These are phyloP conservation scores for Schmidtea mediterranea DNA, from an alignment of 1,140 invertebrate genomes.

Conservation along the genomic window DNA sequence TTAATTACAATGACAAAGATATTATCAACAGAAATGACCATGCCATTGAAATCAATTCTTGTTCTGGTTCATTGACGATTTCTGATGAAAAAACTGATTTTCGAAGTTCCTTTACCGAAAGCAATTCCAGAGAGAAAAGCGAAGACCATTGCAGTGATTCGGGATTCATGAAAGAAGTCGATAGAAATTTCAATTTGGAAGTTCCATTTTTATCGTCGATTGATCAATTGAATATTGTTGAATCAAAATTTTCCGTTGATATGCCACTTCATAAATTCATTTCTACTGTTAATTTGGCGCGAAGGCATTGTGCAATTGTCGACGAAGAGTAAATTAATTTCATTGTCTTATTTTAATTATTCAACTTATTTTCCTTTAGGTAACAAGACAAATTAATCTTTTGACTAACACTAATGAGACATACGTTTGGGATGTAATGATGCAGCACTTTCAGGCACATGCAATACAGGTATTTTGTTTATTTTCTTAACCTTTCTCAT, in stretches of 20 bases:
- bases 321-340: conserved; percentile 11
- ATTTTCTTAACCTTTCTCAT: neutral
- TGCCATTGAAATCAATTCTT: too few species aligned
- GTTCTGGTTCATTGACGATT: too few species aligned
- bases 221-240: neutral
- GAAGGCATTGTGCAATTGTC: conserved; percentile 12
- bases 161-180: too few species aligned
- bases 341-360: neutral
- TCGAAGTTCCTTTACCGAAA: too few species aligned
- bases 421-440: neutral
- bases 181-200: too few species aligned
- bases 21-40: too few species aligned
- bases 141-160: too few species aligned
- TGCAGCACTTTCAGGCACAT: neutral
- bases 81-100: too few species aligned
- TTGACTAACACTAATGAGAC: neutral
- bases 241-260: neutral
- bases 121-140: too few species aligned
- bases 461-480: neutral
- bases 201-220: neutral
- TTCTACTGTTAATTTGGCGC: conserved; percentile 10
- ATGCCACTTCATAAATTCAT: conserved; percentile 9
- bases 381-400: neutral
- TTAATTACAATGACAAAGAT: too few species aligned
- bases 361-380: neutral